phyloP scores from a whole-genome alignment of 2,888 invertebrate genomes.

The Lasioglossum zephyrum region DNA sequence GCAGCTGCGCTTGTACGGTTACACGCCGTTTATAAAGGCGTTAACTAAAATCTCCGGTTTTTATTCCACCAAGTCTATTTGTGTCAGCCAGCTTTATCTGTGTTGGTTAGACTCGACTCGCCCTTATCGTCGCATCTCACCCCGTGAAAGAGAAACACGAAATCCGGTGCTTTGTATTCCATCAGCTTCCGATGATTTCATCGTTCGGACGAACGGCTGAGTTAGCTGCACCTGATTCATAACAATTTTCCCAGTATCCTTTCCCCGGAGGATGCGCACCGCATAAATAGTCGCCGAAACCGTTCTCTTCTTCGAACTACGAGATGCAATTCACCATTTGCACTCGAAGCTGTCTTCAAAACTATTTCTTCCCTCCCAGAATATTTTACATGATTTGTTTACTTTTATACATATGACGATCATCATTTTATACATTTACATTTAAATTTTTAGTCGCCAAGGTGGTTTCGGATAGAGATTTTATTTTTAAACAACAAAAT shows the following conservation, averaged over 20 bases:
- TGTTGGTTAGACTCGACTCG: slow-evolving; percentile 38
- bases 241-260: slow-evolving; percentile 40
- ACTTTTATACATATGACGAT: no score
- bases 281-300: slow-evolving; percentile 37
- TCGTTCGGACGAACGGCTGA: slow-evolving; percentile 26
- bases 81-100: slow-evolving; percentile 9
- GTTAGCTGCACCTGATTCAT: slow-evolving; percentile 46
- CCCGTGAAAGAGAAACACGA: slow-evolving; percentile 14
- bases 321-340: no score
- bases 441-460: no score
- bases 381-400: no score
- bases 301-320: neutral
- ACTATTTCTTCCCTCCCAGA: no score
- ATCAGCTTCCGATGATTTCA: slow-evolving; percentile 52
- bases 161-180: slow-evolving; percentile 61
- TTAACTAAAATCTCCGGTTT: slow-evolving; percentile 51
- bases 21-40: slow-evolving; percentile 55
- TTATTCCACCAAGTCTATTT: slow-evolving; percentile 41
- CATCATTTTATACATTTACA: no score
- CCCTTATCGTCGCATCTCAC: slow-evolving; percentile 67
- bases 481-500: no score
- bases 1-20: slow-evolving; percentile 41
- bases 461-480: no score
- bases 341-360: no score
- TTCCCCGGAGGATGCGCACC: slow-evolving; percentile 42